Evolutionary conservation across 2,888 invertebrate species (phyloP).

Genomic region (Drosophila neonasuta): DNA sequence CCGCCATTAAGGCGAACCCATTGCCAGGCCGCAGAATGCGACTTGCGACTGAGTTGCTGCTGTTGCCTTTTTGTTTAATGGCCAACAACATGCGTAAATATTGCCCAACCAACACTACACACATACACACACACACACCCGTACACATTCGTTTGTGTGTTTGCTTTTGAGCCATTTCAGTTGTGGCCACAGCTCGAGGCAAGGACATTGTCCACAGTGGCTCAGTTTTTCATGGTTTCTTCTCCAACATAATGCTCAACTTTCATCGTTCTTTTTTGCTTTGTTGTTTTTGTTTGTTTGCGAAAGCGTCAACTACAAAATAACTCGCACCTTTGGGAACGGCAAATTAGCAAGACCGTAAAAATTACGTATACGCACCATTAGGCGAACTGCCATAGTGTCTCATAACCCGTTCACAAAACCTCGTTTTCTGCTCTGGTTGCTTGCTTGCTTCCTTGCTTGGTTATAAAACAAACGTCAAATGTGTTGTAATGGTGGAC

Average conservation of each 20-base stretch:
- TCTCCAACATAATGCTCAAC: slow-evolving; percentile 58
- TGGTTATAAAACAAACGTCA: slow-evolving; percentile 60
- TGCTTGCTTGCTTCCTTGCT: background rate
- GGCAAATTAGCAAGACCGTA: slow-evolving; percentile 61
- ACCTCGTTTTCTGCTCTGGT: background rate
- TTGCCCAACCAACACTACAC: slow-evolving; percentile 18
- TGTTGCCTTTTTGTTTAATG: slow-evolving; percentile 58
- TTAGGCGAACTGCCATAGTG: slow-evolving; percentile 34
- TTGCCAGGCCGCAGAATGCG: slow-evolving; percentile 47
- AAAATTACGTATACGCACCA: slow-evolving; percentile 67
- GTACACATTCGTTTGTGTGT: slow-evolving; percentile 23
- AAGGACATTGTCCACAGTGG: slow-evolving; percentile 49
- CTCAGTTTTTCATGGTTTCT: slow-evolving; percentile 29
- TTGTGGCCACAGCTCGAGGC: slow-evolving; percentile 49
- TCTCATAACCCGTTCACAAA: slow-evolving; percentile 63
- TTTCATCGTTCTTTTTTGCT: slow-evolving; percentile 6
- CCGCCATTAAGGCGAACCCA: slow-evolving; percentile 67
- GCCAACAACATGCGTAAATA: slow-evolving; percentile 60
- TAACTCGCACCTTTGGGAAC: slow-evolving; percentile 28
- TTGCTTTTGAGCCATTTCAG: slow-evolving; percentile 52
- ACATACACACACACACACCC: slow-evolving; percentile 2
- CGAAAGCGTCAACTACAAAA: slow-evolving; percentile 36
- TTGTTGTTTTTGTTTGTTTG: slow-evolving; percentile 10
- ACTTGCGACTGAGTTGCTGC: slow-evolving; percentile 31
- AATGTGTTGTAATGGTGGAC: slow-evolving; percentile 72